Conservation (phyloP, 2,113 vertebrate species). For the Erpornis zantholeuca region DNA sequence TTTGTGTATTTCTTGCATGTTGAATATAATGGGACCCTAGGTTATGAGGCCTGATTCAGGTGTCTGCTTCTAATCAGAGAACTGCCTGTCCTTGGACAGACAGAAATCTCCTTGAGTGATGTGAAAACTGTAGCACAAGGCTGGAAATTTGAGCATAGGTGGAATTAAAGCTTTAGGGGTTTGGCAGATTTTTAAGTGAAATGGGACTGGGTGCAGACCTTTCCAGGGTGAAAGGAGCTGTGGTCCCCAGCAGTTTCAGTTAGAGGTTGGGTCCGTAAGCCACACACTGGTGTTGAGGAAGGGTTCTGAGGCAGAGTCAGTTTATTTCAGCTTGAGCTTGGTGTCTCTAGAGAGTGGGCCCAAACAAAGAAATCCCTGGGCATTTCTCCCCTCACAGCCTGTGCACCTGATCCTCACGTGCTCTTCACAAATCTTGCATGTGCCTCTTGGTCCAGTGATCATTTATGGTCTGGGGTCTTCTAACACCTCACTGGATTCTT, state of each 20-base stretch:
- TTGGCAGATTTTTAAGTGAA: neutral
- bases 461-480: neutral
- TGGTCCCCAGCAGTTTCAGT: neutral
- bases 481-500: neutral
- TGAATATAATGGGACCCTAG: neutral
- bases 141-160: neutral
- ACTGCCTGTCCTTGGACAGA: neutral
- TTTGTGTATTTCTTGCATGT: neutral
- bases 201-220: rapidly evolving
- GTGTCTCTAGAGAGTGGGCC: neutral
- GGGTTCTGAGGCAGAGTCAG: neutral
- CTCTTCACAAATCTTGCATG: rapidly evolving
- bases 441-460: neutral
- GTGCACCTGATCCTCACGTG: neutral
- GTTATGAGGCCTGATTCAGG: neutral
- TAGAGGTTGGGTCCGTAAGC: neutral
- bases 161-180: neutral
- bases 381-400: neutral
- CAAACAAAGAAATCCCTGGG: neutral
- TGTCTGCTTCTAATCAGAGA: neutral
- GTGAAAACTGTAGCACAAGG: neutral
- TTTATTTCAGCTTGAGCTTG: neutral
- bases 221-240: neutral
- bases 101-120: neutral
- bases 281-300: neutral